Evolutionary conservation across 2,797 vertebrate species (phyloP).

Genomic region (Dicrostonyx torquatus): DNA sequence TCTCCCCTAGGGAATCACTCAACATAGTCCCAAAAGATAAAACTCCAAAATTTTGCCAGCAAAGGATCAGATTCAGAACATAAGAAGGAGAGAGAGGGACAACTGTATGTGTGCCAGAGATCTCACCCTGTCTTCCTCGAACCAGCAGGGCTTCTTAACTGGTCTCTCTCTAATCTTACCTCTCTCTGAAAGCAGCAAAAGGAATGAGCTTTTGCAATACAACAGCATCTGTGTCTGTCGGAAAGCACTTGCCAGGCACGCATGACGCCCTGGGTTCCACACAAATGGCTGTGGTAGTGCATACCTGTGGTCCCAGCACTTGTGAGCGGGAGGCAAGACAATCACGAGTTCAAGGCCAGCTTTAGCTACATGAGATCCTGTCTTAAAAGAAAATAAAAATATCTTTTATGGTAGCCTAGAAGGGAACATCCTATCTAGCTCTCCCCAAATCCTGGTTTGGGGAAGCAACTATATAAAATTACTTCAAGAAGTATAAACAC

Average conservation of each 20-base stretch:
- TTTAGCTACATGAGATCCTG: not conserved
- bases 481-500: not conserved
- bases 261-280: not conserved
- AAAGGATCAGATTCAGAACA: conserved; percentile 49
- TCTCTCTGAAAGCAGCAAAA: conserved; percentile 24
- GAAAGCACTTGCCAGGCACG: not conserved
- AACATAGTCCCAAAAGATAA: conserved; percentile 5
- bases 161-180: conserved; percentile 6
- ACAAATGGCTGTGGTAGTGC: not conserved
- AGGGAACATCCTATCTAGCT: not conserved
- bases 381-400: not conserved
- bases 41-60: conserved; percentile 31
- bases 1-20: conserved; percentile 18
- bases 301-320: not conserved
- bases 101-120: not conserved
- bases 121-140: not conserved
- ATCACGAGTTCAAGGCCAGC: not conserved
- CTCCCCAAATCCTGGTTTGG: not conserved
- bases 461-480: not conserved
- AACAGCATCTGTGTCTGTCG: not conserved
- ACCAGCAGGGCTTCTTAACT: not conserved
- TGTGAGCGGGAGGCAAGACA: not conserved
- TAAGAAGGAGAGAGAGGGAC: not conserved
- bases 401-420: not conserved
- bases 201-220: not conserved